Percentiles rank a stretch among this genome's conserved stretches.
Conservation (phyloP, 2,888 invertebrate genomes). For the Acanthosoma haemorrhoidale region DNA sequence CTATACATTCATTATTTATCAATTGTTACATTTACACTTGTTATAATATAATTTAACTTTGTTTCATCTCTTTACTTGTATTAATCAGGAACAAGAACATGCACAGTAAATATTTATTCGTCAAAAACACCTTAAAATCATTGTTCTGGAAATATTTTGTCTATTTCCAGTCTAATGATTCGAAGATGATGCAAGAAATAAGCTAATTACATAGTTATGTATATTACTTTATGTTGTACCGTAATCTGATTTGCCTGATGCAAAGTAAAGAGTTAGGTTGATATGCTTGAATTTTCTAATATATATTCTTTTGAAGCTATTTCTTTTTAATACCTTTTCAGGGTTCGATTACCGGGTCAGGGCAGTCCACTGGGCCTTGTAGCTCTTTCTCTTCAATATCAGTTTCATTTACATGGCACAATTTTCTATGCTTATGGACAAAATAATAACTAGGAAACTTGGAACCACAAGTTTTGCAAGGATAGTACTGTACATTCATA, state of each 20-base stretch:
- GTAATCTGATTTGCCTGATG: neutral
- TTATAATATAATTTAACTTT: too few species aligned
- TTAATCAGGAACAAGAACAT: too few species aligned
- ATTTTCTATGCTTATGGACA: slow-evolving; percentile 72
- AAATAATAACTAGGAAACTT: slow-evolving; percentile 92
- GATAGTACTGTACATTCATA: slow-evolving; percentile 83
- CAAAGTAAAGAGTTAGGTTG: neutral
- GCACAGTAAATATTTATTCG: too few species aligned
- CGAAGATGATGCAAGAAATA: too few species aligned
- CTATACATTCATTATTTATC: too few species aligned
- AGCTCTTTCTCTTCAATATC: slow-evolving; percentile 29
- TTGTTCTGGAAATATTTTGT: too few species aligned
- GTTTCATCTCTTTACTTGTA: too few species aligned
- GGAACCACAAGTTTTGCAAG: slow-evolving; percentile 86
- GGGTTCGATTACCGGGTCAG: neutral
- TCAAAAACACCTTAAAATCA: too few species aligned
- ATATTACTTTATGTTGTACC: neutral
- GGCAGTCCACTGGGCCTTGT: slow-evolving; percentile 2
- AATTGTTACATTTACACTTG: too few species aligned
- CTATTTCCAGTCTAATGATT: too few species aligned
- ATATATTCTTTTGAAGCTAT: neutral
- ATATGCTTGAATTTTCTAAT: neutral
- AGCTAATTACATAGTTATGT: too few species aligned
- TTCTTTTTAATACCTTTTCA: slow-evolving; percentile 17
- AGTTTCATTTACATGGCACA: slow-evolving; percentile 67